Evolutionary conservation across 2,888 invertebrate species (phyloP).

Genomic region (Belgica antarctica): DNA sequence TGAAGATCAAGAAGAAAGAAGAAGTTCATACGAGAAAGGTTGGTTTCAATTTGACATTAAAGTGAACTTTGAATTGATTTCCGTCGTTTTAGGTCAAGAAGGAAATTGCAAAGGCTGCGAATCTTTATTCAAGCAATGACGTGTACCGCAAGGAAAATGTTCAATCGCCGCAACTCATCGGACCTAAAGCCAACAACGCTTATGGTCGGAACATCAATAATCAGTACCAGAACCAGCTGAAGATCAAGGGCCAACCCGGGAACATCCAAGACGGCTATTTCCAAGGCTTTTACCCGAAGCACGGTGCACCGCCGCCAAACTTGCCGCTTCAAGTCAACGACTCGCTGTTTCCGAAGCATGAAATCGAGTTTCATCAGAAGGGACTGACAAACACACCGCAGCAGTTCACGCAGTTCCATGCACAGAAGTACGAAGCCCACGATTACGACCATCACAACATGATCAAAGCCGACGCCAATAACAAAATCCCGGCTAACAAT

Average conservation of each 20-base stretch:
- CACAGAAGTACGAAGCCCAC: conserved; percentile 50
- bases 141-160: conserved; percentile 46
- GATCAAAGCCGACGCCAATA: conserved; percentile 46
- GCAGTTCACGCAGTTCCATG: conserved; percentile 33
- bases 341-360: conserved; percentile 40
- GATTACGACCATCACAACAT: conserved; percentile 49
- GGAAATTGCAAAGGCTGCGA: conserved; percentile 53
- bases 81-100: conserved; percentile 52
- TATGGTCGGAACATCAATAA: conserved; percentile 31
- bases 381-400: conserved; percentile 34
- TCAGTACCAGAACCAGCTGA: conserved; percentile 38
- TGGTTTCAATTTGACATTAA: not conserved
- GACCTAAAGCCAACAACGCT: conserved; percentile 11
- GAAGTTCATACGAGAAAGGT: conserved; percentile 49
- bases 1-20: conserved; percentile 55
- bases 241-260: conserved; percentile 34
- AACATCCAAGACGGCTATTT: conserved; percentile 49
- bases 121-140: conserved; percentile 52
- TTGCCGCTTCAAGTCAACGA: conserved; percentile 41
- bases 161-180: conserved; percentile 43
- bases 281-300: conserved; percentile 51
- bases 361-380: conserved; percentile 43
- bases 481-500: conserved; percentile 48
- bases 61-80: too few species aligned
- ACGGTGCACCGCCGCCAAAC: conserved; percentile 45